Percentiles rank a stretch among this genome's conserved stretches.
phyloP scores from a whole-genome alignment of 2,797 vertebrate genomes.

The Diceros bicornis region DNA sequence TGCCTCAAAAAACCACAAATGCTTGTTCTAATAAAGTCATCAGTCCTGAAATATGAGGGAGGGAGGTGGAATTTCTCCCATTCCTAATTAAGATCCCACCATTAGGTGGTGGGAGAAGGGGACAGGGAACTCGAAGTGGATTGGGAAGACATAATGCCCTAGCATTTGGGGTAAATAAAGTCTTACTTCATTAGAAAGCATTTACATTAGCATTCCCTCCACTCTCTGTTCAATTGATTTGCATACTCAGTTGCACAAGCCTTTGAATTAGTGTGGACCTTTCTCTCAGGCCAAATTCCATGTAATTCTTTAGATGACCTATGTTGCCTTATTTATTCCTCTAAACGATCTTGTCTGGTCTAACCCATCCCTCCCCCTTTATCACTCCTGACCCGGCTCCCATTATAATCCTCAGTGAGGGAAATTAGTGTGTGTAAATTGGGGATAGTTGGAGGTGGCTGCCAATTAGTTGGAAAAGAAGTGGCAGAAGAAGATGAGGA shows the following conservation, averaged over 20 bases:
- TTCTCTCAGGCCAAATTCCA: not conserved
- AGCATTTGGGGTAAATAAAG: not conserved
- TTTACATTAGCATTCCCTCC: not conserved
- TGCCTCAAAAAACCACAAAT: not conserved
- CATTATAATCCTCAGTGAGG: not conserved
- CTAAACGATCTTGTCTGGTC: slow-evolving; percentile 45
- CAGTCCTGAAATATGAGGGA: not conserved
- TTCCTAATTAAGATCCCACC: not conserved
- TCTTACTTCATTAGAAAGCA: not conserved
- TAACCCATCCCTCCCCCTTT: not conserved
- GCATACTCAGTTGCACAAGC: not conserved
- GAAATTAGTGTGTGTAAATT: not conserved
- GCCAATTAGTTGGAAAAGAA: not conserved
- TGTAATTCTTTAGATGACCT: slow-evolving; percentile 31
- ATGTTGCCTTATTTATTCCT: slow-evolving; percentile 9
- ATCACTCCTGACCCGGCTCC: not conserved
- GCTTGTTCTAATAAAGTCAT: slow-evolving; percentile 53
- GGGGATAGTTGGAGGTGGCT: too few species aligned
- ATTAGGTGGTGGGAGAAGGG: fast-evolving
- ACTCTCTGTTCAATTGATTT: not conserved
- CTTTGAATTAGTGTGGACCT: not conserved
- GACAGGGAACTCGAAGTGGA: not conserved
- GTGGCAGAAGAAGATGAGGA: not conserved
- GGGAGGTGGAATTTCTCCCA: not conserved
- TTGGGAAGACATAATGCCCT: not conserved